Percentiles rank a stretch among this genome's conserved stretches.
phyloP scores from a whole-genome alignment of 2,113 vertebrate genomes.

The Bufo gargarizans region DNA sequence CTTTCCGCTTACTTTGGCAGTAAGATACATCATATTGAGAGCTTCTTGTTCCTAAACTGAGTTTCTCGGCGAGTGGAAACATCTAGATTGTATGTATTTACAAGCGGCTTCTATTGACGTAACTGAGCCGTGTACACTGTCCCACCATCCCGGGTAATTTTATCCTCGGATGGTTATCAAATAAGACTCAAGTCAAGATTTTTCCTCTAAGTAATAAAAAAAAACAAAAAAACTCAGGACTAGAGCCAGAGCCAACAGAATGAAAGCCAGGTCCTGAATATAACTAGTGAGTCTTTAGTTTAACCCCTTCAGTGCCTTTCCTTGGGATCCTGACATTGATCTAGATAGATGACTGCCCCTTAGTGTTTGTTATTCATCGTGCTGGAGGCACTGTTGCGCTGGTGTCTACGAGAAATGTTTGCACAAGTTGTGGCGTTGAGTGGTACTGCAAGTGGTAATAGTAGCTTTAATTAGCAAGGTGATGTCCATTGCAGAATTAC shows the following conservation, averaged over 20 bases:
- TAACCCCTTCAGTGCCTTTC: neutral
- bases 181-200: conserved; percentile 26
- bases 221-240: conserved; percentile 26
- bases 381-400: too few relatives aligned
- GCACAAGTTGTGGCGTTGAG: too few relatives aligned
- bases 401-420: too few relatives aligned
- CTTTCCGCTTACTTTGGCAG: neutral
- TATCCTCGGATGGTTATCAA: conserved; percentile 16
- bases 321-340: neutral
- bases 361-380: too few relatives aligned
- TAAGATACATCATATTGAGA: neutral
- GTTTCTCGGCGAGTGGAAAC: neutral
- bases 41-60: neutral
- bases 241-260: neutral
- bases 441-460: too few relatives aligned
- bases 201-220: neutral
- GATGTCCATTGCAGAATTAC: too few relatives aligned
- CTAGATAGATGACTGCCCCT: neutral
- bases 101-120: conserved; percentile 6
- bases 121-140: neutral
- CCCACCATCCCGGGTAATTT: neutral
- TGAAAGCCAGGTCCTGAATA: conserved; percentile 27
- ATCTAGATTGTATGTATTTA: conserved; percentile 18
- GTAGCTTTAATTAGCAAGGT: too few relatives aligned
- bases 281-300: neutral